Evolutionary conservation across 2,797 vertebrate genomes (phyloP).

Genomic region (Thamnophis elegans): DNA sequence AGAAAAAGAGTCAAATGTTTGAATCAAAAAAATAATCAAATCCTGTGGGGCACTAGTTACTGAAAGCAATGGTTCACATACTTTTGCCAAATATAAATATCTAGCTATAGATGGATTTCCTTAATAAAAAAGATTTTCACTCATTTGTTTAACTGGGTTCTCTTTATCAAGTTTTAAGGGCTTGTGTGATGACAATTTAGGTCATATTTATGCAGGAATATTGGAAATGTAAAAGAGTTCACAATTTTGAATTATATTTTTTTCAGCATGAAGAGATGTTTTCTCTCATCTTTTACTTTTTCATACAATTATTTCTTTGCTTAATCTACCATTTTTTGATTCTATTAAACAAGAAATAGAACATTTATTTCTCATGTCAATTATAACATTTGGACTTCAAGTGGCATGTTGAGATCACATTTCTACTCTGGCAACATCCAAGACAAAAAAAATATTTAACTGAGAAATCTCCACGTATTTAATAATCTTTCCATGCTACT

Average conservation of each 20-base stretch:
- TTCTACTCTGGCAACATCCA: not conserved
- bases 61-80: not conserved
- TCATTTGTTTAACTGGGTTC: not conserved
- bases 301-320: not conserved
- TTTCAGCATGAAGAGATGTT: not conserved
- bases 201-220: not conserved
- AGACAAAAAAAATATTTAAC: not conserved
- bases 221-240: not conserved
- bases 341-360: not conserved
- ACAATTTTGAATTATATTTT: not conserved
- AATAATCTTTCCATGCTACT: not conserved
- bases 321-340: not conserved
- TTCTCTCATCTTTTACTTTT: not conserved
- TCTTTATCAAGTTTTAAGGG: not conserved
- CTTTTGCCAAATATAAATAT: not conserved
- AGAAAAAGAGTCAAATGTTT: not conserved
- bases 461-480: not conserved
- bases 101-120: not conserved
- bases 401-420: not conserved
- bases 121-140: not conserved
- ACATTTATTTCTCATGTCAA: not conserved
- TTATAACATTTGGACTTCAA: not conserved
- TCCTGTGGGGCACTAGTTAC: not conserved
- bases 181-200: not conserved
- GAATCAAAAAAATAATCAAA: not conserved